Evolutionary conservation across 2,113 vertebrate genomes (phyloP), one percentile per base, ranked within the genome.

Genomic region (Oostethus manadensis): DNA sequence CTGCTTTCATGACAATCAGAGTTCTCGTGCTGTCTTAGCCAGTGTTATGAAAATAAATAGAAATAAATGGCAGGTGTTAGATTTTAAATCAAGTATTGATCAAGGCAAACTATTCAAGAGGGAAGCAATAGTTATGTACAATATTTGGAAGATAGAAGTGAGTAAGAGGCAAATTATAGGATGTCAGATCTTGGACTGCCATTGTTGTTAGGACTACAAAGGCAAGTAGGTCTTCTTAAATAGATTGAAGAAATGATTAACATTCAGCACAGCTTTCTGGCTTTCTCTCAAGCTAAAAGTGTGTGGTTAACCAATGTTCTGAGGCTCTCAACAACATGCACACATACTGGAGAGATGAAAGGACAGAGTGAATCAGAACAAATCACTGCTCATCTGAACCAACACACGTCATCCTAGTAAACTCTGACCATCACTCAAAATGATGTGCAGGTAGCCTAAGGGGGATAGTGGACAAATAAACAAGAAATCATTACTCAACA

Each of bases 351-450:
- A 18, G 51, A 86, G 83, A 88, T 84, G 82, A 88, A 87, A 87
- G 84, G 55, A 65, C 73, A 33, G 76, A 74, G 82, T 83, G 72
- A 72, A 87, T 86, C 65, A 81, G 62, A 79, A 83, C 79, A 67
- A 81, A 86, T 86, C 82, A 83, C 86, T 82, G 79, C 79, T 77
- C 49, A 78, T 78, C 71, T 80, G 76, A 82, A 76, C 72, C 70
- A 71, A 81, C 80, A 60, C 46, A 62, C 83, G 76, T 78, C 78
- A 73, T 83, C 80, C 68, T 82, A 79, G 80, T 80, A 69, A 73
- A 74, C 70, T 73, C 75, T 74, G 74, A 70, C 70, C 70, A 66
- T 70, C 71, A 74, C 64, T 86, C 64, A 70, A 80, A 80, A 84
- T 67, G 84, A 88, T 84, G 86, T 88, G 82, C 81, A 70, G 66